These are phyloP conservation scores for Chalcis sispes DNA, from an alignment of 2,888 invertebrate species.

Conservation along the genomic window DNA sequence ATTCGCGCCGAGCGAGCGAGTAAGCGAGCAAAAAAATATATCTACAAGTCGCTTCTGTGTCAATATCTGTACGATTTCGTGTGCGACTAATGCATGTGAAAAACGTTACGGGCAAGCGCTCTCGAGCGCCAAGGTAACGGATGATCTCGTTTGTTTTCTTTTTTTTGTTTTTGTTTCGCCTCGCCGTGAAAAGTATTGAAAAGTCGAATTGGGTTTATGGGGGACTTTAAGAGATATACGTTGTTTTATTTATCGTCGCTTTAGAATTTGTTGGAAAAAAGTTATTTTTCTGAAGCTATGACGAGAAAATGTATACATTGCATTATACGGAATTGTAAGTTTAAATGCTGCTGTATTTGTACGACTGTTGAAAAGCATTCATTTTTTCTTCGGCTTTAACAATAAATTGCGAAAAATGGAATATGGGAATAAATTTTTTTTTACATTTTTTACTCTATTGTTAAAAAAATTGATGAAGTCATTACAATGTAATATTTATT, in stretches of 20 bases:
- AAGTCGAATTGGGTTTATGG: constrained; percentile 49
- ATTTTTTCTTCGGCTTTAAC: no score
- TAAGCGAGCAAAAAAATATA: constrained; percentile 42
- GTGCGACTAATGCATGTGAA: constrained; percentile 48
- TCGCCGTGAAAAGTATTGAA: constrained; percentile 43
- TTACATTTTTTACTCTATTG: no score
- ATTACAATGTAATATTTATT: no score
- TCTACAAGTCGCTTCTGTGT: constrained; percentile 51
- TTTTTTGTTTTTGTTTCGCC: neutral
- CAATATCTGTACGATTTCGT: constrained; percentile 48
- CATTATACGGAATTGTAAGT: no score
- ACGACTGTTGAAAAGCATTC: no score
- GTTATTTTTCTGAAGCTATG: constrained; percentile 28
- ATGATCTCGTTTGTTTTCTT: constrained; percentile 48
- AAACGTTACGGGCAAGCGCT: constrained; percentile 26
- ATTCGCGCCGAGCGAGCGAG: constrained; percentile 19
- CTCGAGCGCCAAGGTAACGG: constrained; percentile 47
- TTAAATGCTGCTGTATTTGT: no score
- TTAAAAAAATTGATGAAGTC: no score
- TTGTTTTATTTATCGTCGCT: constrained; percentile 46
- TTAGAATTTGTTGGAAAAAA: constrained; percentile 41
- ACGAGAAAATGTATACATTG: constrained; percentile 9
- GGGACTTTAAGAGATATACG: constrained; percentile 50
- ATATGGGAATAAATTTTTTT: no score
- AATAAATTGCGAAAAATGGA: no score